phyloP scores from a whole-genome alignment of 2,888 invertebrate genomes.

The Xanthorhoe designata region DNA sequence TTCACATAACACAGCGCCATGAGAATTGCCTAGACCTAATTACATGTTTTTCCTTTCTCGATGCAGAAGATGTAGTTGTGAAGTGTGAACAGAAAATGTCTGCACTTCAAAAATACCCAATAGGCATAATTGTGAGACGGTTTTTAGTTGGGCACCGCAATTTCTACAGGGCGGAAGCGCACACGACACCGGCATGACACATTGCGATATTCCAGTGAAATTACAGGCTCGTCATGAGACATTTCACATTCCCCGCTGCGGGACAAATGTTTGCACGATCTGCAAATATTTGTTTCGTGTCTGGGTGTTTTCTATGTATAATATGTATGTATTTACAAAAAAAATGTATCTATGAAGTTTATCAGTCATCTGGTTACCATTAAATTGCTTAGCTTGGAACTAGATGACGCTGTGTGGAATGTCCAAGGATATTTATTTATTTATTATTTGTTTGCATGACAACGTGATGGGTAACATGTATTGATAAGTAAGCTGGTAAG shows the following conservation, averaged over 20 bases:
- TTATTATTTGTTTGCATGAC: slow-evolving; percentile 13
- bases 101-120: neutral
- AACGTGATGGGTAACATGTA: slow-evolving; percentile 2
- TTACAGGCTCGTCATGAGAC: slow-evolving; percentile 18
- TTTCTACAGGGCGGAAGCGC: slow-evolving; percentile 22
- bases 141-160: slow-evolving; percentile 9
- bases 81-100: neutral
- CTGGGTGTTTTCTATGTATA: no score
- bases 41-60: neutral
- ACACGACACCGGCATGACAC: slow-evolving; percentile 18
- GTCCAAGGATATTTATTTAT: no score
- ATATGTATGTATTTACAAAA: no score
- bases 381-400: no score
- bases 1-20: neutral
- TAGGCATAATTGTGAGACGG: neutral
- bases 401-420: no score
- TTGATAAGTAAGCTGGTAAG: no score
- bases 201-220: slow-evolving; percentile 29
- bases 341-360: no score
- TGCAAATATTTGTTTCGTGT: no score
- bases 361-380: no score
- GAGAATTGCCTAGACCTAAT: neutral
- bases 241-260: slow-evolving; percentile 1
- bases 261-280: no score
- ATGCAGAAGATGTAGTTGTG: neutral